These are phyloP conservation scores for Lucifuga dentata DNA, from an alignment of 2,113 vertebrate species.

Conservation along the genomic window DNA sequence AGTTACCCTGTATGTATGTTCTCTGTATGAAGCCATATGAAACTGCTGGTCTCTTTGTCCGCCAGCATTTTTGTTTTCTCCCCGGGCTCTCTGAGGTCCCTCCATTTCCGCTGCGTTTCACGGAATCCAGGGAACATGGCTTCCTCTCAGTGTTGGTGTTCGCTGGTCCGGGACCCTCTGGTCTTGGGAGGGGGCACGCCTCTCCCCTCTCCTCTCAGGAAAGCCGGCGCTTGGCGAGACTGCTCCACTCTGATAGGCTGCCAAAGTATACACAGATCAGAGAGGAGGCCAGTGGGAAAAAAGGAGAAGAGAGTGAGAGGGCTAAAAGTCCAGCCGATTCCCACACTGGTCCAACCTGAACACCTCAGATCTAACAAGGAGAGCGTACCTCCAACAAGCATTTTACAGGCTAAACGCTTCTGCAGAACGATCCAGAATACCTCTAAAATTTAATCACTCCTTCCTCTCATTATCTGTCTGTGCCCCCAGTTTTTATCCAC, in stretches of 20 bases:
- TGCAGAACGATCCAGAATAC: no score
- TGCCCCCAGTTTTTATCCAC: no score
- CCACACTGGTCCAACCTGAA: not conserved
- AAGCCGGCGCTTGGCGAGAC: constrained; percentile 62
- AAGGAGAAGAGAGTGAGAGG: constrained; percentile 40
- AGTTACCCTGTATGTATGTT: constrained; percentile 23
- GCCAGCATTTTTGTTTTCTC: constrained; percentile 10
- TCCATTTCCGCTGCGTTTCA: constrained; percentile 63
- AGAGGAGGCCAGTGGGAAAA: constrained; percentile 40
- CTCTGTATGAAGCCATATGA: constrained; percentile 34
- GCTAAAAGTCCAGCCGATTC: constrained; percentile 2
- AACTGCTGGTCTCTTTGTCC: not conserved
- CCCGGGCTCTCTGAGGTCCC: constrained; percentile 25
- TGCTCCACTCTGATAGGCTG: constrained; percentile 64
- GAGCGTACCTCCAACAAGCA: no score
- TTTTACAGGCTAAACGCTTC: no score
- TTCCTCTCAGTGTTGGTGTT: constrained; percentile 63
- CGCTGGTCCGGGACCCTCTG: constrained; percentile 51
- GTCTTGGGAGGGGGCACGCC: constrained; percentile 47
- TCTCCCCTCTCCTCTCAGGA: constrained; percentile 70
- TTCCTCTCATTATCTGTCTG: no score
- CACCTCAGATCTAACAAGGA: no score
- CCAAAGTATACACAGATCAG: constrained; percentile 76
- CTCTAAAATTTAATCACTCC: no score
- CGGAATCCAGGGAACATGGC: constrained; percentile 66